Conservation (phyloP, 2,888 invertebrate species). For the Folsomia manolachei region DNA sequence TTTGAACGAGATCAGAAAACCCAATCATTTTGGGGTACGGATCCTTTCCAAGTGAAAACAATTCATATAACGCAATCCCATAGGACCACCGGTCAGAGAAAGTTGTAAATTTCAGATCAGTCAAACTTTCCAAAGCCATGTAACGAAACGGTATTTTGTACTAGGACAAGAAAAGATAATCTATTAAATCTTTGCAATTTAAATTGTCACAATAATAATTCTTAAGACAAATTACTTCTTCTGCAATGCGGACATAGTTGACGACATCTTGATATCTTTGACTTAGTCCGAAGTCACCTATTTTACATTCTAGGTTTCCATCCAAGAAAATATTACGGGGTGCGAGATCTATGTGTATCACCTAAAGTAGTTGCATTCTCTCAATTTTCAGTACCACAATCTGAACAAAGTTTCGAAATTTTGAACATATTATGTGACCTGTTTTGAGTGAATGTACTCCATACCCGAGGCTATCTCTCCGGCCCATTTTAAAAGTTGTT, state of each 20-base stretch:
- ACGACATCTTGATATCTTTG: constrained; percentile 8
- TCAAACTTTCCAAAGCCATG: constrained; percentile 20
- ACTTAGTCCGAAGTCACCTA: constrained; percentile 20
- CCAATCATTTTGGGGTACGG: neutral
- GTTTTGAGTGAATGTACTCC: constrained; percentile 14
- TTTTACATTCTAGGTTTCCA: constrained; percentile 14
- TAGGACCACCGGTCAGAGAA: constrained; percentile 17
- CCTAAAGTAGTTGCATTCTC: constrained; percentile 8
- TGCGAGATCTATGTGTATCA: constrained; percentile 22
- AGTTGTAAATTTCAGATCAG: constrained; percentile 10
- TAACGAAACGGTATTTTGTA: constrained; percentile 15
- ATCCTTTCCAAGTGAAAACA: constrained; percentile 14
- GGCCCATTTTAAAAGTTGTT: constrained; percentile 8
- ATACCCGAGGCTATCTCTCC: constrained; percentile 17
- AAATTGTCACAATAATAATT: neutral
- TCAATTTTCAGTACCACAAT: no score
- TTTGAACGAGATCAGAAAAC: neutral
- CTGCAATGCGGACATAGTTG: constrained; percentile 18
- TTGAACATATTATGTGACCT: constrained; percentile 2
- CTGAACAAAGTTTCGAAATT: no score
- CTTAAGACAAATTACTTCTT: no score
- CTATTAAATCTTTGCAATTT: neutral
- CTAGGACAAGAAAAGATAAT: neutral
- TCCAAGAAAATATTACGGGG: constrained; percentile 19
- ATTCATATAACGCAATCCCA: constrained; percentile 4